phyloP scores from a whole-genome alignment of 2,888 invertebrate genomes.

The Oegoconia quadripuncta region DNA sequence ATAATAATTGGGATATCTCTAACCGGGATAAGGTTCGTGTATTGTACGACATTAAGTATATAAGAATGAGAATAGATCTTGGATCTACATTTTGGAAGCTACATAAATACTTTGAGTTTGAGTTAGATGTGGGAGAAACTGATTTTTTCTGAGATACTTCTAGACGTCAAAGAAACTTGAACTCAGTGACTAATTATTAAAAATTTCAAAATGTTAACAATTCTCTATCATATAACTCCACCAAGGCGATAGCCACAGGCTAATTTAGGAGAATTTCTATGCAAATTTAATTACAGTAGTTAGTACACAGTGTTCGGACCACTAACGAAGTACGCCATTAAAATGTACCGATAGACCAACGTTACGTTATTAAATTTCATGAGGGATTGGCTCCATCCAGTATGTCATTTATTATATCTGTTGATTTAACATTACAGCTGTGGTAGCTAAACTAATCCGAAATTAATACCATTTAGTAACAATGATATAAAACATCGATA shows the following conservation, averaged over 20 bases:
- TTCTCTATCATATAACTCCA: slow-evolving; percentile 12
- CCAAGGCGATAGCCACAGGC: slow-evolving; percentile 26
- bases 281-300: slow-evolving; percentile 60
- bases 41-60: no score
- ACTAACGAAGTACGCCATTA: slow-evolving; percentile 56
- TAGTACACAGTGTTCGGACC: slow-evolving; percentile 31
- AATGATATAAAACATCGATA: slow-evolving; percentile 7
- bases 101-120: no score
- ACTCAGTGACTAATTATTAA: not conserved
- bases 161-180: not conserved
- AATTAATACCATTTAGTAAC: slow-evolving; percentile 1
- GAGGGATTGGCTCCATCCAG: slow-evolving; percentile 22
- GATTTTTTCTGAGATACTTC: no score
- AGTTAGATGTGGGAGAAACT: no score
- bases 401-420: slow-evolving; percentile 1
- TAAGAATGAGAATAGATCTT: no score
- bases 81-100: no score
- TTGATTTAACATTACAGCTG: not conserved
- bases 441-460: not conserved
- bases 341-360: slow-evolving; percentile 31
- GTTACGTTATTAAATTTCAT: slow-evolving; percentile 40
- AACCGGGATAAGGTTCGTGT: no score
- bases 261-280: slow-evolving; percentile 66
- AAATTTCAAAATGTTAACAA: no score
- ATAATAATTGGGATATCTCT: no score